Conservation (phyloP, 2,113 vertebrate genomes). For the Daubentonia madagascariensis region DNA sequence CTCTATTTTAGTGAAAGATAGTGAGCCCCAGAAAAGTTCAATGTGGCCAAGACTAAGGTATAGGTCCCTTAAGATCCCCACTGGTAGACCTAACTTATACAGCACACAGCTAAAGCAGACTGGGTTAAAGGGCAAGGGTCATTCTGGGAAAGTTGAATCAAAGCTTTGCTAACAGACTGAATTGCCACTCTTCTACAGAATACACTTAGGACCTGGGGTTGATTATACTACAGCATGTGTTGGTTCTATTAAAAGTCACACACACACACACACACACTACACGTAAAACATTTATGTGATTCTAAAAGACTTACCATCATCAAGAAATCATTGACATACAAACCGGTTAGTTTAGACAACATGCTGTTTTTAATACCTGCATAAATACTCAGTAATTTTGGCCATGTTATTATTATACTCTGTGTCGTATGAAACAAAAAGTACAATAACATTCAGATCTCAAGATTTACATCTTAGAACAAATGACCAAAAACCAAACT, state of each 20-base stretch:
- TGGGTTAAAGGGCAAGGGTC: neutral
- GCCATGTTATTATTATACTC: neutral
- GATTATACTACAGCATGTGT: neutral
- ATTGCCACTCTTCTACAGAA: neutral
- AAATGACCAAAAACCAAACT: slow-evolving; percentile 8
- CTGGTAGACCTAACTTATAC: neutral
- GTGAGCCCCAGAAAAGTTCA: neutral
- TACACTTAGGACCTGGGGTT: neutral
- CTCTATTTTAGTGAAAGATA: neutral
- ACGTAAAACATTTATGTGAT: neutral
- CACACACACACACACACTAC: neutral
- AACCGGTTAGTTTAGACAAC: neutral
- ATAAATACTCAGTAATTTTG: neutral
- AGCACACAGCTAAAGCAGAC: neutral
- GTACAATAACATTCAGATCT: neutral
- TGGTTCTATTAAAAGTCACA: neutral
- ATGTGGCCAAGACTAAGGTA: neutral
- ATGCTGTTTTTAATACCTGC: neutral
- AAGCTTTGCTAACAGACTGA: neutral
- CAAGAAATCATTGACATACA: neutral
- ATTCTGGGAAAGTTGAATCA: neutral
- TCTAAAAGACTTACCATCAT: neutral
- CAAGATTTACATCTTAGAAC: neutral
- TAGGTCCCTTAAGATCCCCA: neutral
- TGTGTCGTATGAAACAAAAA: neutral